Conservation (phyloP, 1,140 invertebrate genomes). For the Rhyacophila brunnea region DNA sequence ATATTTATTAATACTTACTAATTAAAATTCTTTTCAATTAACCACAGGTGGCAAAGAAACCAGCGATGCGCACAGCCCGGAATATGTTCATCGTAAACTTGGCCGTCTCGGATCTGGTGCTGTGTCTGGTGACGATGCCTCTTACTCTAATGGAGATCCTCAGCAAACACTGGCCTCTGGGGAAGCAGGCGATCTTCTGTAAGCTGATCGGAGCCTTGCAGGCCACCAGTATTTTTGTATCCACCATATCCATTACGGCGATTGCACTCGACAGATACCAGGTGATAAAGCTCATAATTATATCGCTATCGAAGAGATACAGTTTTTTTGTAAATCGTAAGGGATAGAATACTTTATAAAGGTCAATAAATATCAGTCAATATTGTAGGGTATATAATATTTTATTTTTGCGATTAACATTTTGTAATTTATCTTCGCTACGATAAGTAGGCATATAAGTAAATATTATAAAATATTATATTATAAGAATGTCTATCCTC, state of each 20-base stretch:
- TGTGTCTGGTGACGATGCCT: conserved; percentile 84
- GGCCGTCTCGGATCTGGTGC: conserved; percentile 79
- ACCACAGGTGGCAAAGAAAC: conserved; percentile 66
- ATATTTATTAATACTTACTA: too few relatives aligned
- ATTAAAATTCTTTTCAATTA: too few relatives aligned
- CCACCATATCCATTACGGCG: conserved; percentile 85
- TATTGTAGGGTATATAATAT: too few relatives aligned
- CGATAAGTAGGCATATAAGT: too few relatives aligned
- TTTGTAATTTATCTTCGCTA: too few relatives aligned
- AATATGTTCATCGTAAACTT: conserved; percentile 91
- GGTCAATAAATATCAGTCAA: too few relatives aligned
- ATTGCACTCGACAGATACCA: conserved; percentile 82
- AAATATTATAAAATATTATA: too few relatives aligned
- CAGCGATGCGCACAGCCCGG: conserved; percentile 79
- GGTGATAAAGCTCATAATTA: conserved; percentile 46
- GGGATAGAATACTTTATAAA: too few relatives aligned
- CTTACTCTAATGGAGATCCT: conserved; percentile 80
- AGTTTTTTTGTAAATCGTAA: too few relatives aligned
- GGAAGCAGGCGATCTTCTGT: conserved; percentile 66
- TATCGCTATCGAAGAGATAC: too few relatives aligned
- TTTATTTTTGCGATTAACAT: too few relatives aligned
- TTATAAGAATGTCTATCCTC: too few relatives aligned
- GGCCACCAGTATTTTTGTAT: conserved; percentile 85
- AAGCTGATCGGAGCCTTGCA: conserved; percentile 80
- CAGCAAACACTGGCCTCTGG: conserved; percentile 73